Conservation (phyloP, 2,888 invertebrate genomes). For the Anticlea derivata region DNA sequence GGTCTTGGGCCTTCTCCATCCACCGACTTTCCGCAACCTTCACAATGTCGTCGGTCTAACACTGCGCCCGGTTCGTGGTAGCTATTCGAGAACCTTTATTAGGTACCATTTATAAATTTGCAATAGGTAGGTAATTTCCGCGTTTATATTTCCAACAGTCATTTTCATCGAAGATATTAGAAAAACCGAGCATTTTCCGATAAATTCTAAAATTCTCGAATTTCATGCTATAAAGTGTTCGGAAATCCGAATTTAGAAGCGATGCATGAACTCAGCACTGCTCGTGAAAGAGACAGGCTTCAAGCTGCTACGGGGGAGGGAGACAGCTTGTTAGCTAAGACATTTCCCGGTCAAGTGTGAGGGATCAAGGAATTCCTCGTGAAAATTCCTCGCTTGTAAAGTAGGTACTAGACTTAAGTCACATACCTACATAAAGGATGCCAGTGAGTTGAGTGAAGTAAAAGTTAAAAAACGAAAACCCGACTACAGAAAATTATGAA, state of each 20-base stretch:
- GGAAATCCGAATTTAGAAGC: conserved; percentile 19
- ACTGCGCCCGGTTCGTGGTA: no score
- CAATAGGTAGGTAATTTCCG: no score
- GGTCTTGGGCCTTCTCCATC: no score
- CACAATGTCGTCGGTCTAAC: no score
- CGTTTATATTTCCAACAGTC: no score
- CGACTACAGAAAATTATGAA: no score
- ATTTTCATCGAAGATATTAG: neutral
- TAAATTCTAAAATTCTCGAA: conserved; percentile 16
- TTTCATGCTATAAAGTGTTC: conserved; percentile 17
- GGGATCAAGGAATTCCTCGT: conserved; percentile 21
- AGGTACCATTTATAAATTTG: no score
- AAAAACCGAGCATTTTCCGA: conserved; percentile 10
- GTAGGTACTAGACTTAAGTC: neutral
- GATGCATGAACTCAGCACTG: conserved; percentile 6
- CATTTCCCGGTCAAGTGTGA: conserved; percentile 32
- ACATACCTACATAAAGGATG: no score
- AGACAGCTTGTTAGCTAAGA: conserved; percentile 22
- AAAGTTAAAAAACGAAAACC: no score
- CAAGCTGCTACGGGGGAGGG: conserved; percentile 9
- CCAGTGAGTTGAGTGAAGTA: no score
- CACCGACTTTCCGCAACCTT: no score
- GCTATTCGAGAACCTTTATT: no score
- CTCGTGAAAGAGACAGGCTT: conserved; percentile 24
- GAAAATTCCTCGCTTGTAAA: conserved; percentile 2